Base-by-base conservation (phyloP, 1,140 invertebrate genomes). In the Cyclina sinensis region DNA sequence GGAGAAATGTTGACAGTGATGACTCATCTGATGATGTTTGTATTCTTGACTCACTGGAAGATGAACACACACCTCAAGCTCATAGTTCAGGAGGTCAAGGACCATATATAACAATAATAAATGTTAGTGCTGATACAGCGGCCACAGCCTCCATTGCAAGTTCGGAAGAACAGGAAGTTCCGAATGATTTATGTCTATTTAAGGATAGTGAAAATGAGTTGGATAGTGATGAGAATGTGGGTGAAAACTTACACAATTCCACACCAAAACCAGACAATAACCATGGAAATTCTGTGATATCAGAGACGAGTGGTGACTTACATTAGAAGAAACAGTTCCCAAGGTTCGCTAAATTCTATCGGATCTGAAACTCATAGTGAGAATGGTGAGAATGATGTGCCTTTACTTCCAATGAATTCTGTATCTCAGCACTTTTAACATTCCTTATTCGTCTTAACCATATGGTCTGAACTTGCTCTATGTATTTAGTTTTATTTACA, bases 1-100 rank as follows among this genome's bases (percentile, higher is more conserved):
- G 32, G 39, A 87, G 85, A 46, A 70, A 9, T 21, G 35, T 35
- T 16, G 76, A 79, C 37, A 78, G 74, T 68, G 85, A 87, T 65
- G 74, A 87, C 27, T 43, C 35, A 0, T 87, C 85, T 43, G 85
- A 87, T 87, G 85, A 87, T 65, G 85, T n/a, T 4, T 87, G 85
- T 80, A 79, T 87, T 24, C 85, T 87, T 51, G 51, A 39, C 30
- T 87, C 65, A 48, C 48, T 37, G 21, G 48, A 68, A 35, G 59
- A 59, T 70, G 16, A 16, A 9, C n/a, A 0, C 0, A 27, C 73
- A 30, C 21, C 57, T 35, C 30, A 65, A n/a, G 39, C 24, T 16
- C 18, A 27, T 27, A 24, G 24, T 12, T 37, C 37, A n/a, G 43
- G 43, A 54, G 27, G 82, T 65, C 85, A 68, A 46, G 32, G 59